Conservation (phyloP, 2,113 vertebrate species). For the Notechis scutatus region DNA sequence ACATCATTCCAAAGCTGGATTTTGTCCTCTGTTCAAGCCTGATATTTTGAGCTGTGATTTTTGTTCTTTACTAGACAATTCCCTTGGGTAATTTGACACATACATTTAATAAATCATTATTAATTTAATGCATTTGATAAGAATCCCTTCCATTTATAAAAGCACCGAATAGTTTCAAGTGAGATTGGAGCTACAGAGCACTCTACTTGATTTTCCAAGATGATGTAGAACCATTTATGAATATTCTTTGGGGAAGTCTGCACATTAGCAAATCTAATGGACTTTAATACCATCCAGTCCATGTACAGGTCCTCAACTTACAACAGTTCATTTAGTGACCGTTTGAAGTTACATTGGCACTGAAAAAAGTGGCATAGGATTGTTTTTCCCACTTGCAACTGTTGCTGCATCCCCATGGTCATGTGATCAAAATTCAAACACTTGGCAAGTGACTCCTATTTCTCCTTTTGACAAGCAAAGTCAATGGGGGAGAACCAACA, state of each 20-base stretch:
- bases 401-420: background rate
- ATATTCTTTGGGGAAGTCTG: background rate
- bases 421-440: background rate
- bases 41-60: background rate
- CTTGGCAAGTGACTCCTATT: background rate
- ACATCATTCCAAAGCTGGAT: background rate
- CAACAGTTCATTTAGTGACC: background rate
- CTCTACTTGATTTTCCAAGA: background rate
- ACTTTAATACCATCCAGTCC: background rate
- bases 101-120: background rate
- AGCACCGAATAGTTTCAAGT: background rate
- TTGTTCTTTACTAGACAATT: background rate
- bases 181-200: background rate
- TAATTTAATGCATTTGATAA: background rate
- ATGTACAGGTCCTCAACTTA: background rate
- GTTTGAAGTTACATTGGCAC: background rate
- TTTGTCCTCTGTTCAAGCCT: background rate
- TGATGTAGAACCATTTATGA: background rate
- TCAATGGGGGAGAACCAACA: background rate
- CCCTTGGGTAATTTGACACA: background rate
- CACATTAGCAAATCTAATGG: background rate
- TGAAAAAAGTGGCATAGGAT: background rate
- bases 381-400: background rate
- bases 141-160: background rate
- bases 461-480: background rate